Percentiles rank a stretch among this genome's conserved stretches.
phyloP scores from a whole-genome alignment of 2,797 vertebrate genomes.

The Spinus olivaceus region DNA sequence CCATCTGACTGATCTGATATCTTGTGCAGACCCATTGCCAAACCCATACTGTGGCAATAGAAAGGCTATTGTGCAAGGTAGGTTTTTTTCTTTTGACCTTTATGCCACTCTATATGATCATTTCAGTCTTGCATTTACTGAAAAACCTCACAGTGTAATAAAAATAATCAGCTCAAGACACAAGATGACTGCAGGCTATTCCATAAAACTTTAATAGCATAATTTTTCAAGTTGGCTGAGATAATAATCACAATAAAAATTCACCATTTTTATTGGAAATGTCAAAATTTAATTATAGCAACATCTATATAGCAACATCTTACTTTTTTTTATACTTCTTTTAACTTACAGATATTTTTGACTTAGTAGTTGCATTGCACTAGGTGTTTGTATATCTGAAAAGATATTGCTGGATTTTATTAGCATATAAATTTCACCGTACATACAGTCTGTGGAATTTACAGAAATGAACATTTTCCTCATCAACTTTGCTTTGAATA shows the following conservation, averaged over 20 bases:
- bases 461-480: not conserved
- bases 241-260: not conserved
- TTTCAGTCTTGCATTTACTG: not conserved
- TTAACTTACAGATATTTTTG: not conserved
- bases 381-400: not conserved
- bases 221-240: conserved; percentile 3
- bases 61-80: not conserved
- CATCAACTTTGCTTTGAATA: not conserved
- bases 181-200: not conserved
- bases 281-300: not conserved
- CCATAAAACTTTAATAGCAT: not conserved
- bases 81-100: not conserved
- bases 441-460: not conserved
- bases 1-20: not conserved
- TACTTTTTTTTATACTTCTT: not conserved
- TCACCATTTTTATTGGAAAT: not conserved
- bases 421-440: not conserved
- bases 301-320: not conserved
- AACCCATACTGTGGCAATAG: not conserved
- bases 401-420: not conserved
- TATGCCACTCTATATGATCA: not conserved
- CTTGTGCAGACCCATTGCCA: not conserved
- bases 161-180: not conserved
- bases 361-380: not conserved
- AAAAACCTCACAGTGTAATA: not conserved